These are phyloP conservation scores for Andrena bicolor DNA, from an alignment of 2,888 invertebrate genomes.

Conservation along the genomic window DNA sequence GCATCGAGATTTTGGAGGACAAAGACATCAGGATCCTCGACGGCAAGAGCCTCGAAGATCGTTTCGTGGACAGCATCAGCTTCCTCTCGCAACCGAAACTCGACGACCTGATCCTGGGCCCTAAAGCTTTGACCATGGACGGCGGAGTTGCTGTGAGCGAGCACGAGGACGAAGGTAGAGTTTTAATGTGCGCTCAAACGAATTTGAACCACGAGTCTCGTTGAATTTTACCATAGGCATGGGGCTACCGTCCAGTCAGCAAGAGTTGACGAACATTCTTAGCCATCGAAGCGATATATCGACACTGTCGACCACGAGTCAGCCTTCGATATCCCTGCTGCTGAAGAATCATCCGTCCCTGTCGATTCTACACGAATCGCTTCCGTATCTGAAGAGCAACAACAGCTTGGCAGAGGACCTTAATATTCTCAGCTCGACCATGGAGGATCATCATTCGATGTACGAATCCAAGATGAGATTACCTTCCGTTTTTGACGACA, in stretches of 20 bases:
- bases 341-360: constrained; percentile 68
- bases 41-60: constrained; percentile 78
- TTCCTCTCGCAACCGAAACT: constrained; percentile 81
- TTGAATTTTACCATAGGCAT: constrained; percentile 39
- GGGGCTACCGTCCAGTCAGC: constrained; percentile 61
- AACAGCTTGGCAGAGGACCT: constrained; percentile 74
- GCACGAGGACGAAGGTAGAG: constrained; percentile 69
- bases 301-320: constrained; percentile 59
- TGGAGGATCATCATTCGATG: constrained; percentile 65
- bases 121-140: constrained; percentile 73
- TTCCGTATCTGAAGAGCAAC: constrained; percentile 75
- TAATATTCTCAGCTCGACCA: constrained; percentile 60
- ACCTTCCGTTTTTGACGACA: constrained; percentile 71
- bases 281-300: constrained; percentile 73
- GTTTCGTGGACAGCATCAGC: constrained; percentile 76
- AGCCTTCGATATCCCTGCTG: constrained; percentile 67
- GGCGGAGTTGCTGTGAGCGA: constrained; percentile 52
- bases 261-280: constrained; percentile 72
- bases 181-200: background rate
- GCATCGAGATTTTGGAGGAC: constrained; percentile 80
- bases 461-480: constrained; percentile 72
- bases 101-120: constrained; percentile 79
- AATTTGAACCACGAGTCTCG: background rate
- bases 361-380: constrained; percentile 73
- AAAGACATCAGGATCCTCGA: constrained; percentile 81